Conservation (phyloP, 2,113 vertebrate species). For the Leucosticte australis region DNA sequence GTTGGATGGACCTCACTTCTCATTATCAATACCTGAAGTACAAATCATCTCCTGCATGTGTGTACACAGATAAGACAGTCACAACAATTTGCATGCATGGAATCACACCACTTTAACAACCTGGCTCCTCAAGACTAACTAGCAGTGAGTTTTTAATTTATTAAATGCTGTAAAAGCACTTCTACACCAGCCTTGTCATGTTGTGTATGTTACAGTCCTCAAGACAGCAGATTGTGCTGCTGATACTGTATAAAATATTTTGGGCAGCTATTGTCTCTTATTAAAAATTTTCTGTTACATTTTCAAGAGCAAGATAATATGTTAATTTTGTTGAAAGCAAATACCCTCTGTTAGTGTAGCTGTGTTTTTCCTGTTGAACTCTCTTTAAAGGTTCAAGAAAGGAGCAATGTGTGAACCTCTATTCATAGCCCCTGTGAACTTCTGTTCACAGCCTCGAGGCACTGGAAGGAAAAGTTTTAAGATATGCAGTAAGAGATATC, state of each 20-base stretch:
- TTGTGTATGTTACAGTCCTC: background rate
- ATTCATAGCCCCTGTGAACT: background rate
- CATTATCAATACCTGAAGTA: background rate
- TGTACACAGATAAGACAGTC: background rate
- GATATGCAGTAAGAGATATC: background rate
- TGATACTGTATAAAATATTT: background rate
- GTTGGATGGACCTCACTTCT: background rate
- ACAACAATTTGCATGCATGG: constrained; percentile 11
- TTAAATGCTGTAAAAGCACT: constrained; percentile 45
- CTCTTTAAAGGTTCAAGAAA: background rate
- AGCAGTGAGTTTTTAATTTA: constrained; percentile 55
- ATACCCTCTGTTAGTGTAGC: background rate
- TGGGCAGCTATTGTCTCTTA: background rate
- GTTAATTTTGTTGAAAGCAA: constrained; percentile 22
- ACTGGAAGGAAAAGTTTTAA: background rate
- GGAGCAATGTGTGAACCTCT: background rate
- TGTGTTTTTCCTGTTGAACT: background rate
- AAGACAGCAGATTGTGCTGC: background rate
- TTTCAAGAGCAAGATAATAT: background rate
- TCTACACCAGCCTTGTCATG: background rate
- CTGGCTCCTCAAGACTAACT: background rate
- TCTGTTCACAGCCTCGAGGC: background rate
- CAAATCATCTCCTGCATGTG: background rate
- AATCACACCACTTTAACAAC: background rate
- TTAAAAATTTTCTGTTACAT: background rate